Evolutionary conservation across 2,888 invertebrate genomes (phyloP).

Genomic region (Calliopum simillimum): DNA sequence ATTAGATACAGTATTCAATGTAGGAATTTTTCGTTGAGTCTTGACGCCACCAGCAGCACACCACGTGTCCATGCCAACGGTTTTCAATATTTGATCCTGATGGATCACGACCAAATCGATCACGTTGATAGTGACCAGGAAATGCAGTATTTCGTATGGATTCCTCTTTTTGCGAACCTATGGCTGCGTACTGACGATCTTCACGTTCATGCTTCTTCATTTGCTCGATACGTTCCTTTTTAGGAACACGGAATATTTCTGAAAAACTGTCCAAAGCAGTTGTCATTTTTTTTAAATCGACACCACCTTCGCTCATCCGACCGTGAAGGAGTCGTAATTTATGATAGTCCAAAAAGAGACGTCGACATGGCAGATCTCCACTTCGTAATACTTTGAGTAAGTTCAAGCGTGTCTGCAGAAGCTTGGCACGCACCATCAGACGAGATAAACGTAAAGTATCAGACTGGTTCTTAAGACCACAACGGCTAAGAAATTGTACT

Average conservation of each 20-base stretch:
- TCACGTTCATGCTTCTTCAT: conserved; percentile 96
- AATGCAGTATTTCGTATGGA: conserved; percentile 2
- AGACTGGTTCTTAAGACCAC: conserved; percentile 87
- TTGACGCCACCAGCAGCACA: conserved; percentile 34
- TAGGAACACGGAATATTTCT: conserved; percentile 88
- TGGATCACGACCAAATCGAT: conserved; percentile 48
- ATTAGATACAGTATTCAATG: conserved; percentile 19
- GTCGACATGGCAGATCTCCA: conserved; percentile 84
- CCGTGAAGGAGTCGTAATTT: conserved; percentile 91
- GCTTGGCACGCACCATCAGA: conserved; percentile 92
- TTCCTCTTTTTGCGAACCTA: conserved; percentile 42
- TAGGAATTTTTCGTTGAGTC: conserved; percentile 40
- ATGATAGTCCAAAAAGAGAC: conserved; percentile 93
- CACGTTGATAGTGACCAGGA: conserved; percentile 46
- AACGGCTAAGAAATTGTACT: conserved; percentile 80
- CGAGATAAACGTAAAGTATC: conserved; percentile 91
- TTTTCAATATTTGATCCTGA: conserved; percentile 4
- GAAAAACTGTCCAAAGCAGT: conserved; percentile 62
- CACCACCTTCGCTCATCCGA: conserved; percentile 83
- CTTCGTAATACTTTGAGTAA: conserved; percentile 82
- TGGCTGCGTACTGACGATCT: conserved; percentile 71
- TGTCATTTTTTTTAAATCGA: conserved; percentile 56
- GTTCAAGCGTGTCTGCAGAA: conserved; percentile 79
- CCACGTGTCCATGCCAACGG: conserved; percentile 21
- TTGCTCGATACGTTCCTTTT: conserved; percentile 92